phyloP scores from a whole-genome alignment of 2,797 vertebrate species.

The Holocentrus rufus region DNA sequence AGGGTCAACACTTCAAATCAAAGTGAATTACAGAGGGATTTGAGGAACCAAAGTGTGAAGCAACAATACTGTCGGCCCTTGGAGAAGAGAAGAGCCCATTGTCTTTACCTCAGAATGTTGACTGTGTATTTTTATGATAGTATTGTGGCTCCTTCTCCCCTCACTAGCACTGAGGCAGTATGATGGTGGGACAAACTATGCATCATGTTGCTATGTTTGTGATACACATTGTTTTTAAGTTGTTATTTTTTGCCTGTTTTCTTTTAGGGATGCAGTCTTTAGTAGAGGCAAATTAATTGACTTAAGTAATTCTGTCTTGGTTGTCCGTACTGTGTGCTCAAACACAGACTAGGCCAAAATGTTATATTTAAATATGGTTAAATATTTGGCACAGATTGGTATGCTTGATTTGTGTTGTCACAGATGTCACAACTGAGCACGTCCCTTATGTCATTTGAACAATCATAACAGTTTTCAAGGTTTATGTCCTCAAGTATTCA shows the following conservation, averaged over 20 bases:
- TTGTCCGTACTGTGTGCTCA: neutral
- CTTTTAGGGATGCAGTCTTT: constrained; percentile 11
- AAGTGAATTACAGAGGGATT: neutral
- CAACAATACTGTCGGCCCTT: neutral
- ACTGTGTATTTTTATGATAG: neutral
- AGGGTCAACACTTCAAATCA: neutral
- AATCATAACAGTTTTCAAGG: constrained; percentile 1
- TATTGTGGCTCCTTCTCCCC: constrained; percentile 3
- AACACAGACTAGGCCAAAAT: neutral
- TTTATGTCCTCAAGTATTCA: neutral
- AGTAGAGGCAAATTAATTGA: neutral
- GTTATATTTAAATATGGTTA: constrained; percentile 1
- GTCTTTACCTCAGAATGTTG: neutral
- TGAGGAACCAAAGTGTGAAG: constrained; percentile 8
- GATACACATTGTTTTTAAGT: neutral
- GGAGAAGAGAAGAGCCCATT: neutral
- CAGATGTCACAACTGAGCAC: neutral
- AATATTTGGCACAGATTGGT: constrained; percentile 24
- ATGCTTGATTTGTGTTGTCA: constrained; percentile 13
- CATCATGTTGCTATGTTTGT: constrained; percentile 21
- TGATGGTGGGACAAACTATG: constrained; percentile 19
- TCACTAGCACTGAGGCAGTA: constrained; percentile 37
- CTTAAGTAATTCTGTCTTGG: neutral
- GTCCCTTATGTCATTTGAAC: neutral
- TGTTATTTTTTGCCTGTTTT: constrained; percentile 34